Evolutionary conservation across 2,888 invertebrate genomes (phyloP), one percentile per base, ranked within the genome.

Genomic region (Tetranychus piercei): DNA sequence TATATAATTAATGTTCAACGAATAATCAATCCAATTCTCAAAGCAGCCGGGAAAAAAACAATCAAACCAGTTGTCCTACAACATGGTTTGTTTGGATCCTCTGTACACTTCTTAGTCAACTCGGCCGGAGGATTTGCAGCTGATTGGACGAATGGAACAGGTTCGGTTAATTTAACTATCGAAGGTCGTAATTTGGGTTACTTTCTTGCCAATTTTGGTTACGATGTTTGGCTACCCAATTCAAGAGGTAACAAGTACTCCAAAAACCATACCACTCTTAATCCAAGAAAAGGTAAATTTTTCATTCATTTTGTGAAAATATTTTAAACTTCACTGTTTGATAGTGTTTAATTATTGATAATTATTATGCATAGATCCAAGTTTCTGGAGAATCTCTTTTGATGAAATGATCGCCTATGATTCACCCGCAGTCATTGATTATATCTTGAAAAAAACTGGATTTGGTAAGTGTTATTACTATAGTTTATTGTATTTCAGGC

Each of bases 101-200:
- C 22, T 11, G n/a, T n/a, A 18, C 22, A 69, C 15, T 69, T 20
- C 22, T 9, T 69, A 34, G n/a, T n/a, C 20, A 69, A 69, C n/a
- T 69, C 69, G 9, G 8, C n/a, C 1, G 55, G 55, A 15, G 55
- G 55, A 15, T 15, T 15, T 15, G 55, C 55, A 9, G 55, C 9
- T 55, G 55, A 55, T 55, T 55, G 55, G 55, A 55, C 55, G 2
- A 15, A 15, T 55, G 65, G 69, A 22, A 9, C 23, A 20, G 69
- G n/a, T 22, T 69, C 9, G 9, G 69, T 11, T 0, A 2, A 20
- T 69, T 6, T 69, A 22, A 34, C 9, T 6, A 18, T 2, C 69
- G 23, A 20, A 34, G 72, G 34, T 84, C 20, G 23, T n/a, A 69
- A 69, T 69, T 69, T 69, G n/a, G 69, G 6, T 5, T 69, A 22